Evolutionary conservation across 1,140 invertebrate species (phyloP), one percentile per base, ranked within the genome.

Genomic region (Anastrepha ludens): DNA sequence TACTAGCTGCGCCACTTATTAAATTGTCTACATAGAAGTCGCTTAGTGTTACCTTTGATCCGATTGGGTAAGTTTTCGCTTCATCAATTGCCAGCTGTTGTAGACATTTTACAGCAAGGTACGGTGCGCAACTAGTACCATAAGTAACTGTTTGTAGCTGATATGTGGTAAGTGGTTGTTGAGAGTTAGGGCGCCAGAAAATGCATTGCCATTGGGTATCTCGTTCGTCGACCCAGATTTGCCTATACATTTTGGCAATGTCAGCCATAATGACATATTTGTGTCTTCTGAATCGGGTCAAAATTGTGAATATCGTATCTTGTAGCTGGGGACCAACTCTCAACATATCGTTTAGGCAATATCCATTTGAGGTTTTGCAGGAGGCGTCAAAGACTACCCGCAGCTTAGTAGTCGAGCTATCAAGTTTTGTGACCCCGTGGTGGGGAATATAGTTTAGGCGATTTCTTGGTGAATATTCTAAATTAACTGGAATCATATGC

Each of bases 171-270:
- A 88, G 44, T 6, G 9, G 41, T 3, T 87, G 39, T 55, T 7
- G 17, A 20, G n/a, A 1, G 9, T 89, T 59, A 29, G 86, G 20
- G 8, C 91, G 70, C 90, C 90, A 91, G 11, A 90, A 81, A 86
- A 94, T 91, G 89, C 89, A 88, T 88, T 93, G 93, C 88, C 88
- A 93, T 50, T 90, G 87, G 44, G 90, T 87, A 58, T 93, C 88
- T 29, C 89, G 88, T 20, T 87, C 29, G 39, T 89, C 86, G 13
- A 94, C 89, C 87, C 87, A 50, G 50, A 94, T 90, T 88, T 94
- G 93, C 11, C 94, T 88, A 86, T 93, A 94, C 93, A 94, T 94
- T 88, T 93, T 93, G 86, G 88, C 88, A 70, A 94, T 90, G 85
- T 94, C 94, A 9, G 89, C 90, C 7, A 89, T 89, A 6, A 94